Evolutionary conservation across 2,888 invertebrate genomes (phyloP).

Genomic region (Tridacna gigas): DNA sequence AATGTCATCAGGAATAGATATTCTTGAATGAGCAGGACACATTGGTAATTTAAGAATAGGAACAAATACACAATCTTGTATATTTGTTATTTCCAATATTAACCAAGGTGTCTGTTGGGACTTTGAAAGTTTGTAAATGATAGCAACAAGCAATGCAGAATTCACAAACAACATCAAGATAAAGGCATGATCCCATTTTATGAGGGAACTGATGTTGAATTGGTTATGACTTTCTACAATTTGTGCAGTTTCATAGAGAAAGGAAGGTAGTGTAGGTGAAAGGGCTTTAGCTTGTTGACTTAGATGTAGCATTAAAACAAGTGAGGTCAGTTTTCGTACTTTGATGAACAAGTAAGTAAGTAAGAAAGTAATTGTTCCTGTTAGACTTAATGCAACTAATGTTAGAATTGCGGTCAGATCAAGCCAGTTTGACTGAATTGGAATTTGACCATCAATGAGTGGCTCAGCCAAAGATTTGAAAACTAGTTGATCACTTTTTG

Average conservation of each 20-base stretch:
- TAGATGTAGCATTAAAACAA: conserved; percentile 22
- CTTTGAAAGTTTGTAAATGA: not conserved
- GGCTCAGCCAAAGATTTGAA: conserved; percentile 32
- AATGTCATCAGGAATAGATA: conserved; percentile 6
- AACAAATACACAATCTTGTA: conserved; percentile 6
- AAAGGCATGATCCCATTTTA: conserved; percentile 24
- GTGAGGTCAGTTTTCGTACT: conserved; percentile 18
- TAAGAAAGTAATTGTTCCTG: not conserved
- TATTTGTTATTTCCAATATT: conserved; percentile 8
- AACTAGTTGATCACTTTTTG: conserved; percentile 36
- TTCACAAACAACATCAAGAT: conserved; percentile 6
- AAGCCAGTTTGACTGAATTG: conserved; percentile 21
- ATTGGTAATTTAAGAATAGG: conserved; percentile 16
- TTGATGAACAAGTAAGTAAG: conserved; percentile 14
- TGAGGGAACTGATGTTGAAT: not conserved
- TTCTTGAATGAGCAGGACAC: conserved; percentile 19
- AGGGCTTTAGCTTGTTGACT: conserved; percentile 3
- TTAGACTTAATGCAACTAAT: conserved; percentile 9
- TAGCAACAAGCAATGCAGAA: not conserved
- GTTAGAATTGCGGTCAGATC: conserved; percentile 34
- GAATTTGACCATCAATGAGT: conserved; percentile 29
- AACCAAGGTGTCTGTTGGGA: not conserved
- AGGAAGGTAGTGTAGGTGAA: conserved; percentile 29
- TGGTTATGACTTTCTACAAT: conserved; percentile 1
- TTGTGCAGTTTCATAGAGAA: conserved; percentile 23